Conservation (phyloP, 1,140 invertebrate genomes). For the Caenorhabditis briggsae region DNA sequence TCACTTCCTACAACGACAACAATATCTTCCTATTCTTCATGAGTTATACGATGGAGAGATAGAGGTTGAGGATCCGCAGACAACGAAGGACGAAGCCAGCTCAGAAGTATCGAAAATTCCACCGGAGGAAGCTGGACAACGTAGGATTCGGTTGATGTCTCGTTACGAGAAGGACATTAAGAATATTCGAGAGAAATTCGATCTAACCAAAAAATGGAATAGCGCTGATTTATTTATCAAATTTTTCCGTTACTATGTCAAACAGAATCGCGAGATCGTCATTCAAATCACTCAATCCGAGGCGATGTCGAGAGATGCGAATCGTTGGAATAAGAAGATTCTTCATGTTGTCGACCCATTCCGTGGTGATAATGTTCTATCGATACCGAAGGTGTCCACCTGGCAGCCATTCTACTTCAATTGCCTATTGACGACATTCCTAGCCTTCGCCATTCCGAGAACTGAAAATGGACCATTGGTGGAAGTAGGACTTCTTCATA, state of each 20-base stretch:
- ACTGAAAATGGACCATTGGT: slow-evolving; percentile 44
- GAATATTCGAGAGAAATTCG: slow-evolving; percentile 8
- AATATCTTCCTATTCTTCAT: slow-evolving; percentile 22
- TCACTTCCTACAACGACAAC: slow-evolving; percentile 31
- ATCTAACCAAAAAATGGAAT: slow-evolving; percentile 10
- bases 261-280: neutral
- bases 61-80: too few species aligned
- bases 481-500: slow-evolving; percentile 5
- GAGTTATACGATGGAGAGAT: neutral
- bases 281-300: neutral
- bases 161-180: slow-evolving; percentile 8
- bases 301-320: neutral
- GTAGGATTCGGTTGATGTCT: neutral
- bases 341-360: slow-evolving; percentile 52
- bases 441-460: slow-evolving; percentile 42
- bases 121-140: slow-evolving; percentile 17
- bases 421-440: slow-evolving; percentile 44
- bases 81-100: too few species aligned
- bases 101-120: neutral
- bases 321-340: slow-evolving; percentile 56
- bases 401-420: slow-evolving; percentile 58
- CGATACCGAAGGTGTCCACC: slow-evolving; percentile 25
- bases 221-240: neutral
- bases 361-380: slow-evolving; percentile 38
- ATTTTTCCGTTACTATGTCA: slow-evolving; percentile 29